Conservation (phyloP, 2,888 invertebrate genomes). For the Sepiola atlantica region DNA sequence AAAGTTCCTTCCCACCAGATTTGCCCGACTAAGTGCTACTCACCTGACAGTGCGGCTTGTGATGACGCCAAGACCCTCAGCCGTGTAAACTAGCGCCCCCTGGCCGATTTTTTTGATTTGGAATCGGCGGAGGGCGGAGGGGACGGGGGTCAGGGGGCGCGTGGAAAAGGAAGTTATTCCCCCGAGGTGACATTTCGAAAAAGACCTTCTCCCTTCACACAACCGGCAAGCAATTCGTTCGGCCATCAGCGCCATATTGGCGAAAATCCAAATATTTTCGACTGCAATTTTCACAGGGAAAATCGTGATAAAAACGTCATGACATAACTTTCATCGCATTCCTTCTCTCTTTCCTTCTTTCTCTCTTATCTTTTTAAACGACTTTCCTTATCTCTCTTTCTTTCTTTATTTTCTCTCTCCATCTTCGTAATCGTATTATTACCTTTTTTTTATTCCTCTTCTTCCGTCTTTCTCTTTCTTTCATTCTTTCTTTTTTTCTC, state of each 20-base stretch:
- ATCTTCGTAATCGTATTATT: not conserved
- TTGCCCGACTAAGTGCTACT: not conserved
- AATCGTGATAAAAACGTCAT: not conserved
- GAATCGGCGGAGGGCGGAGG: not conserved
- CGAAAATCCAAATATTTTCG: not conserved
- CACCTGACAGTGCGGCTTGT: conserved; percentile 15
- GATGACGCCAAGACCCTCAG: not conserved
- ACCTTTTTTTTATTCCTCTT: not conserved
- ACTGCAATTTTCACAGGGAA: not conserved
- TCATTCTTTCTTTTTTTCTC: not conserved
- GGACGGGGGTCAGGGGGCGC: conserved; percentile 5
- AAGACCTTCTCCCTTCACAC: not conserved
- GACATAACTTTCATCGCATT: not conserved
- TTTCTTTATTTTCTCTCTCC: not conserved
- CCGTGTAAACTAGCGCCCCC: conserved; percentile 16
- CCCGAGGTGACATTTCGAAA: not conserved
- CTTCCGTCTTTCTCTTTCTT: not conserved
- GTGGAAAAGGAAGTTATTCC: conserved; percentile 13
- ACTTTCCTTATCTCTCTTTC: not conserved
- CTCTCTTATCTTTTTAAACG: not conserved
- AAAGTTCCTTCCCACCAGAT: not conserved
- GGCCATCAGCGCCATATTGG: not conserved
- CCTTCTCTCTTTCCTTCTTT: not conserved
- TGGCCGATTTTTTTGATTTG: not conserved
- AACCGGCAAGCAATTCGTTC: not conserved